Evolutionary conservation across 2,797 vertebrate genomes (phyloP), one percentile per base, ranked within the genome.

Genomic region (Acanthornis magna): DNA sequence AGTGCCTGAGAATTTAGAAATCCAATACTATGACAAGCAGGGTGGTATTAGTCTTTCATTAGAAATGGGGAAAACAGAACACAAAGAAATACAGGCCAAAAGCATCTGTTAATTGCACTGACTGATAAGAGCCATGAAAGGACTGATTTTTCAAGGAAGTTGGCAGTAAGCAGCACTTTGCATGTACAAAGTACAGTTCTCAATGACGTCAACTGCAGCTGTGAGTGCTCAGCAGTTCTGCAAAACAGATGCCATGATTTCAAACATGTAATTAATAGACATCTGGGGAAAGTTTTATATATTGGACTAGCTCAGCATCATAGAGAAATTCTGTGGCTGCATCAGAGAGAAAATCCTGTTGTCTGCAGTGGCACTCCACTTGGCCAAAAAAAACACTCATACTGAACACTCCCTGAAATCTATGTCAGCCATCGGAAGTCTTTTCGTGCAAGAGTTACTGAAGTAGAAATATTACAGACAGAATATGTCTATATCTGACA

Each of bases 121-220:
- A 75, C 62, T 11, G 1, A 25, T 50, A 50, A 4, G 4, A 91
- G 27, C 75, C 0, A 1, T 6, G 47, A 70, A 81, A 29, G 9
- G 21, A 62, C 32, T n/a, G 45, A 82, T 86, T 93, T 90, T 93
- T 88, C 88, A 90, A 63, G 63, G 85, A 94, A 91, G 43, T 26
- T 94, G 95, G 89, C 89, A 78, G 53, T n/a, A 81, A 78, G 65
- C 38, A 88, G 60, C 42, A 62, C 58, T 92, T 72, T 9, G 30
- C 17, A 34, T 36, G 42, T 36, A 93, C 23, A 74, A 88, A 91
- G 42, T 63, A 73, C 70, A 82, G 71, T 26, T 76, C 60, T 73
- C 85, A 90, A 14, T 90, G 51, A 96, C 1, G 1, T 90, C 91
- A 95, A 11, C 66, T 70, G 92, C 94, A 96, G 92, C 93, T 97